Evolutionary conservation across 2,888 invertebrate species (phyloP).

Genomic region (Melanargia galathea): DNA sequence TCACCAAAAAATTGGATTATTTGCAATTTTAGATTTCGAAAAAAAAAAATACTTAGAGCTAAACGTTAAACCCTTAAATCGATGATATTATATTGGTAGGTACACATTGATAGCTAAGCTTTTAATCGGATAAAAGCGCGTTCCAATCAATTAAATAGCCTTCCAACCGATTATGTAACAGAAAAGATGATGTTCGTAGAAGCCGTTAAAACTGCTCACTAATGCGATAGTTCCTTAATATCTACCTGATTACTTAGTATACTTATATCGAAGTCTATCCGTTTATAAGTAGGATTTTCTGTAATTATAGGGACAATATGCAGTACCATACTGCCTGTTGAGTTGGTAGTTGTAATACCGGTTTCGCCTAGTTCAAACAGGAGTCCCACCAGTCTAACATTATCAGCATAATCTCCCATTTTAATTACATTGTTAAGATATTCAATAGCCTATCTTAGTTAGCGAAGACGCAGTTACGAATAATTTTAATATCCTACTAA

Average conservation of each 20-base stretch:
- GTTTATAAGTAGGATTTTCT: background rate
- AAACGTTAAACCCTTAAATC: too few species aligned
- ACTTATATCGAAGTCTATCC: background rate
- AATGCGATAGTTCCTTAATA: background rate
- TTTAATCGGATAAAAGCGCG: background rate
- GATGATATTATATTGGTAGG: too few species aligned
- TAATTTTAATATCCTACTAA: background rate
- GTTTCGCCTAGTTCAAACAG: slow-evolving; percentile 11
- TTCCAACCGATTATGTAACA: background rate
- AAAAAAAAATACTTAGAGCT: too few species aligned
- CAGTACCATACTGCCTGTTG: background rate
- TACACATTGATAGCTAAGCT: background rate
- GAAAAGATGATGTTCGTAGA: background rate
- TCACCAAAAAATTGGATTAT: too few species aligned
- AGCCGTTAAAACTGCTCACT: background rate
- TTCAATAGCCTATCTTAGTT: background rate
- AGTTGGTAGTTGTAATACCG: slow-evolving; percentile 3
- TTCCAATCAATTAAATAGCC: background rate
- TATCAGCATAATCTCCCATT: slow-evolving; percentile 10
- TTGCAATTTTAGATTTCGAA: too few species aligned
- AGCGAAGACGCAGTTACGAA: background rate
- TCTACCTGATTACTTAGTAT: background rate
- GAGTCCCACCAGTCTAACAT: background rate
- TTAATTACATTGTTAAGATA: background rate
- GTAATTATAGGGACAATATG: background rate